phyloP scores from a whole-genome alignment of 2,113 vertebrate species.

The Phainopepla nitens region DNA sequence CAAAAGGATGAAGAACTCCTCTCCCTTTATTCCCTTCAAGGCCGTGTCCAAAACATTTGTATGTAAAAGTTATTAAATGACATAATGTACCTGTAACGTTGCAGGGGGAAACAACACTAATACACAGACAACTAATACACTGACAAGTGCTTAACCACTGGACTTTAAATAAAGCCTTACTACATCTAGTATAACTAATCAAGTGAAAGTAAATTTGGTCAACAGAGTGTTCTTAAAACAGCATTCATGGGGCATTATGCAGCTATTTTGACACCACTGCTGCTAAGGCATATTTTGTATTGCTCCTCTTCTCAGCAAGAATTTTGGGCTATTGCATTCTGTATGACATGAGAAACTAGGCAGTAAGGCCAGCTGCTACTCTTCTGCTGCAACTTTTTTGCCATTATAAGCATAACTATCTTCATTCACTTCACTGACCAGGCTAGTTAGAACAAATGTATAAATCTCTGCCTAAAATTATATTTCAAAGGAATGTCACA shows the following conservation, averaged over 20 bases:
- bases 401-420: background rate
- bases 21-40: background rate
- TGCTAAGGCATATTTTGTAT: background rate
- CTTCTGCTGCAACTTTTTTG: background rate
- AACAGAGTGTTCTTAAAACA: background rate
- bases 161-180: background rate
- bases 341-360: background rate
- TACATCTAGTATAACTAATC: background rate
- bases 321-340: background rate
- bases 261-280: background rate
- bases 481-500: background rate
- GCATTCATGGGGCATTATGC: background rate
- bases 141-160: background rate
- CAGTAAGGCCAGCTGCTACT: background rate
- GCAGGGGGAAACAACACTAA: no score
- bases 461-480: background rate
- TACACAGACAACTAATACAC: no score
- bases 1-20: background rate
- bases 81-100: background rate
- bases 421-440: background rate
- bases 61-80: background rate
- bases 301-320: background rate
- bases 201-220: background rate
- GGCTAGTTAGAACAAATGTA: background rate
- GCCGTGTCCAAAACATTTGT: background rate